Evolutionary conservation across 2,113 vertebrate species (phyloP), one percentile per base, ranked within the genome.

Genomic region (Orthonyx spaldingii): DNA sequence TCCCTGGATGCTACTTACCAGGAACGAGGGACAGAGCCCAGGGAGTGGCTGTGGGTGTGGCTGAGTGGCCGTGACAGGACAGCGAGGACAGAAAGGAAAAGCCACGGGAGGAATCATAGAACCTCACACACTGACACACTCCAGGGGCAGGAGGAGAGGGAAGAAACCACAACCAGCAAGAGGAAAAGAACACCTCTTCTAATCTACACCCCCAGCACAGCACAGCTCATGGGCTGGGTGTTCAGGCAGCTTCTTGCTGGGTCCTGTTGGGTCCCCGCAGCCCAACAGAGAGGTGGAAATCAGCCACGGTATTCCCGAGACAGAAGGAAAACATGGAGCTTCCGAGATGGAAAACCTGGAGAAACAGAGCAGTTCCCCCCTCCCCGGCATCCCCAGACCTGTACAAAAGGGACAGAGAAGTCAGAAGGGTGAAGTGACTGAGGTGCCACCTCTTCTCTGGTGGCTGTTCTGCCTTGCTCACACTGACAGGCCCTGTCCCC

Each of bases 321-420:
- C 91, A 89, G n/a, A 65, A 86, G 93, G 94, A 59, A 75, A 95
- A 95, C 13, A 64, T 4, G 46, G n/a, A 94, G 39, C 28, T 83
- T 89, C 68, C 1, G 27, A 94, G 83, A 81, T 70, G 70, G 86
- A 89, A 77, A 88, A 90, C 91, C 78, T 96, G 87, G 60, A 94
- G 93, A 89, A 77, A 94, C 77, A 95, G 57, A 96, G 86, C 85
- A 75, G 42, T 3, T 42, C 44, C 35, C 61, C 39, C 24, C 69
- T 35, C 41, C 60, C 17, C 56, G 75, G 64, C 28, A 60, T 7
- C 47, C 93, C 84, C 89, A 95, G 80, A 72, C 22, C 76, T 92
- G 96, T 88, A 88, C 95, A 96, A 94, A 96, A 97, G 95, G 93
- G 94, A 87, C 94, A 87, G 63, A 80, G 83, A 65, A 39, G 37